Evolutionary conservation across 1,140 invertebrate genomes (phyloP).

Genomic region (Drosophila bifasciata): DNA sequence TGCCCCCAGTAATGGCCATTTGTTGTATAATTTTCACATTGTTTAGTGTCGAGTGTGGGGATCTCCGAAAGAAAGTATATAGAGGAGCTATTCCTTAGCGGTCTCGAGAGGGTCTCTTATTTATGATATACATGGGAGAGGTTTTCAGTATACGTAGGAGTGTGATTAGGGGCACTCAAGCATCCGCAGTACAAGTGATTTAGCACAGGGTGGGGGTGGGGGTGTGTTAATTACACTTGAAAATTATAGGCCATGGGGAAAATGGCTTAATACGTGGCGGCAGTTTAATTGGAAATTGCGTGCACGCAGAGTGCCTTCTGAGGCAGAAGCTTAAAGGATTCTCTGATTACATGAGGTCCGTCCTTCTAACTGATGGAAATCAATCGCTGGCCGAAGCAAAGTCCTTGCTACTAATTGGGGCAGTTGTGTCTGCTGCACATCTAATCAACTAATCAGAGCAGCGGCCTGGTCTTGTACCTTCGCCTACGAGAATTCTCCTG

Average conservation of each 20-base stretch:
- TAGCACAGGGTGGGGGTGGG: background rate
- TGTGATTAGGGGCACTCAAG: constrained; percentile 23
- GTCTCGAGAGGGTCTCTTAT: constrained; percentile 48
- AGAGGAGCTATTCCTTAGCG: constrained; percentile 39
- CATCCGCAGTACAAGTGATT: constrained; percentile 12
- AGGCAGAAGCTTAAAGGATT: constrained; percentile 2
- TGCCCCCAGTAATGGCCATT: constrained; percentile 65
- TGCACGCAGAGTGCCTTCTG: background rate
- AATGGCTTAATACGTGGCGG: constrained; percentile 42
- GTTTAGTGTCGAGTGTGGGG: constrained; percentile 58
- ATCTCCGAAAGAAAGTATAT: background rate
- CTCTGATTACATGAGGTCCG: background rate
- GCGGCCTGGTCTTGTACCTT: background rate
- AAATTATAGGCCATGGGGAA: constrained; percentile 44
- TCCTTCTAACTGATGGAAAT: constrained; percentile 20
- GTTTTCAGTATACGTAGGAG: too few species aligned
- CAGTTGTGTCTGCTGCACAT: constrained; percentile 34
- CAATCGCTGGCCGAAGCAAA: constrained; percentile 19
- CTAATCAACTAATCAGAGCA: constrained; percentile 41
- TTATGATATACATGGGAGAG: constrained; percentile 62
- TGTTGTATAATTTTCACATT: constrained; percentile 82
- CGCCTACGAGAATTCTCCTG: constrained; percentile 13
- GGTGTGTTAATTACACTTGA: constrained; percentile 42
- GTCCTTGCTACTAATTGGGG: constrained; percentile 41
- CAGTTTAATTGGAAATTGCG: background rate